phyloP scores from a whole-genome alignment of 30 jellyfish, hydroid and myxozoan genomes.

The Cassiopea xamachana region DNA sequence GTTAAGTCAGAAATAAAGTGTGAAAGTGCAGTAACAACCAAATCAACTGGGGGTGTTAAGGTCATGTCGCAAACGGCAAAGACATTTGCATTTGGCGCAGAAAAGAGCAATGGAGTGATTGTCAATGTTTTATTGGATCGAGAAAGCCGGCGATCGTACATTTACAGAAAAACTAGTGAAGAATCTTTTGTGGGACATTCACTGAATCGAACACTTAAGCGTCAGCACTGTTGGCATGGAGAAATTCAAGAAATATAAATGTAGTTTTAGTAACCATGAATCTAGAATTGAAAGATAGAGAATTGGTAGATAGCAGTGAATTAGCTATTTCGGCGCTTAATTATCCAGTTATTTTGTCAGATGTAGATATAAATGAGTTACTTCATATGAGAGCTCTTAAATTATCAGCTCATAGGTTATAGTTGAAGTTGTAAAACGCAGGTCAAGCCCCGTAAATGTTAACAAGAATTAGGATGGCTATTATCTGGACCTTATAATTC shows the following conservation, averaged over 20 bases:
- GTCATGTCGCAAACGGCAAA: slow-evolving; percentile 32
- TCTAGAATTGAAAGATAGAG: not conserved
- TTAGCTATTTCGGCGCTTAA: slow-evolving; percentile 18
- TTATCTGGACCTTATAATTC: slow-evolving; percentile 30
- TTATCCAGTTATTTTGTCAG: slow-evolving; percentile 7
- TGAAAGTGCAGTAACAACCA: not conserved
- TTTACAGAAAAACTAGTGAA: slow-evolving; percentile 36
- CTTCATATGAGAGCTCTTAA: slow-evolving; percentile 27
- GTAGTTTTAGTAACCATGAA: slow-evolving; percentile 26
- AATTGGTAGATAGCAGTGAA: not conserved
- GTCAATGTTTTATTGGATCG: slow-evolving; percentile 36
- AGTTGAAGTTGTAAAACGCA: slow-evolving; percentile 55
- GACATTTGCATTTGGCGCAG: slow-evolving; percentile 4
- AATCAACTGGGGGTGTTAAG: not conserved
- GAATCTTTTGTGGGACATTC: slow-evolving; percentile 4
- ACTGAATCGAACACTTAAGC: slow-evolving; percentile 2
- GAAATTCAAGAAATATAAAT: not conserved
- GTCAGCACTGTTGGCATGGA: slow-evolving; percentile 51
- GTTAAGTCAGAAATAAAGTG: not conserved
- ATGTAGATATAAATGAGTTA: slow-evolving; percentile 7
- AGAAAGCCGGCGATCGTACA: slow-evolving; percentile 57
- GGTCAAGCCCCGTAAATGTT: slow-evolving; percentile 64
- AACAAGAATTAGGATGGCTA: slow-evolving; percentile 60
- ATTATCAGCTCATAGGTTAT: slow-evolving; percentile 25
- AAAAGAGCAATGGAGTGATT: not conserved